Evolutionary conservation across 2,888 invertebrate genomes (phyloP).

Genomic region (Callinectes sapidus): DNA sequence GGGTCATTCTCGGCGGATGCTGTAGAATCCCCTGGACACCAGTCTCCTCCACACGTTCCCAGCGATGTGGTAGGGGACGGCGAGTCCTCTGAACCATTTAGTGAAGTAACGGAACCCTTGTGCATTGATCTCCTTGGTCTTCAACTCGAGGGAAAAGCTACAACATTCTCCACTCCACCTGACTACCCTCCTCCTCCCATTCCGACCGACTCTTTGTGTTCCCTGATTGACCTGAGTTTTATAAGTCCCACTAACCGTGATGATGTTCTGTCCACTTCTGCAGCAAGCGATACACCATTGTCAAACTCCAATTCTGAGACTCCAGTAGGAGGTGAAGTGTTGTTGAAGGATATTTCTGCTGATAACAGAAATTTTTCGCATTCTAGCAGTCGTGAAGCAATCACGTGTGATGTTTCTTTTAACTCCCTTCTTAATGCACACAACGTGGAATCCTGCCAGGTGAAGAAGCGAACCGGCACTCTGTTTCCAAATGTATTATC

Average conservation of each 20-base stretch:
- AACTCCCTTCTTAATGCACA: not conserved
- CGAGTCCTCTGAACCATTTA: not conserved
- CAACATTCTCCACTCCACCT: not conserved
- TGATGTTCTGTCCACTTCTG: not conserved
- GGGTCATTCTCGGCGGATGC: not conserved
- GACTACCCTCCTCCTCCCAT: not conserved
- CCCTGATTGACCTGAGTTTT: not conserved
- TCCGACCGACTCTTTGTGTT: not conserved
- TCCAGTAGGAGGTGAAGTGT: not conserved
- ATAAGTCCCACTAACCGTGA: not conserved
- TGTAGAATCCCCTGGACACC: not conserved
- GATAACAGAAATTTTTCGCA: not conserved
- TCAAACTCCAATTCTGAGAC: not conserved
- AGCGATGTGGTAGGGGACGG: not conserved
- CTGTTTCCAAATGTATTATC: not conserved
- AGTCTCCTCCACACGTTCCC: not conserved
- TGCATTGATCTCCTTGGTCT: not conserved
- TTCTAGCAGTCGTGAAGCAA: not conserved
- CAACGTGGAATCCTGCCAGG: not conserved
- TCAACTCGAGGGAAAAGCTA: not conserved
- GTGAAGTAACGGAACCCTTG: not conserved
- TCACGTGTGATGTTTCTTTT: not conserved
- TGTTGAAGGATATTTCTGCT: not conserved
- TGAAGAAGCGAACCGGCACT: not conserved
- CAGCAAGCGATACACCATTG: not conserved